Base-by-base conservation (phyloP, 92 coral and sea anemone genomes). In the Diadumene lineata region DNA sequence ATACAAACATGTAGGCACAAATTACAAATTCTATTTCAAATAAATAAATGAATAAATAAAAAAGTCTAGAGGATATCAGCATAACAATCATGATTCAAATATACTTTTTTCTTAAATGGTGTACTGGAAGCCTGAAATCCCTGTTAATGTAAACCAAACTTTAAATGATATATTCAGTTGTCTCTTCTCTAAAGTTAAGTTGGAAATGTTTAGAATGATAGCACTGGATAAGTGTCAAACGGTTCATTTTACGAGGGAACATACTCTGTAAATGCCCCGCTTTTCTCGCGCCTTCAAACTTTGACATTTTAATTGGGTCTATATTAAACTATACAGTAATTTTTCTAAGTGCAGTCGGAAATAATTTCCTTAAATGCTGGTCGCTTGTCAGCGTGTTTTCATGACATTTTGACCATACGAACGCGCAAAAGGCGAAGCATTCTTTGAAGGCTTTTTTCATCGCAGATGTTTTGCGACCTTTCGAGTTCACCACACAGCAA, bases 261-360 rank as follows among this genome's bases (percentile, higher is more conserved):
- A 63, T 29, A 60, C 79, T 60, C 70, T 60, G 43, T 23, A 43
- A 69, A 63, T 31, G 17, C 55, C 44, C 24, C 46, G 15, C 55
- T 44, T 74, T 74, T 63, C 79, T 21, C 79, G 55, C 26, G 51
- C 61, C 32, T 60, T 62, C 60, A 31, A 60, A 23, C 8, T 15
- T 25, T 74, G 79, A 74, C 79, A 74, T 24, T 60, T 74, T 74
- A 74, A 74, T 74, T 58, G 62, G 26, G 50, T 60, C 44, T 62
- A 60, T 74, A 56, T 56, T 56, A 73, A 34, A 26, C 7, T 11
- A 22, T 15, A 38, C 48, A 33, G 66, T 56, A 73, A 73, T 73
- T 74, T 62, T 32, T 48, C 24, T 74, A 63, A 74, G 79, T 60
- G 79, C 79, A 16, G 46, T 61, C 79, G 78, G 78, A 73, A 73